Evolutionary conservation across 2,797 vertebrate species (phyloP), one percentile per base, ranked within the genome.

Genomic region (Microcaecilia unicolor): DNA sequence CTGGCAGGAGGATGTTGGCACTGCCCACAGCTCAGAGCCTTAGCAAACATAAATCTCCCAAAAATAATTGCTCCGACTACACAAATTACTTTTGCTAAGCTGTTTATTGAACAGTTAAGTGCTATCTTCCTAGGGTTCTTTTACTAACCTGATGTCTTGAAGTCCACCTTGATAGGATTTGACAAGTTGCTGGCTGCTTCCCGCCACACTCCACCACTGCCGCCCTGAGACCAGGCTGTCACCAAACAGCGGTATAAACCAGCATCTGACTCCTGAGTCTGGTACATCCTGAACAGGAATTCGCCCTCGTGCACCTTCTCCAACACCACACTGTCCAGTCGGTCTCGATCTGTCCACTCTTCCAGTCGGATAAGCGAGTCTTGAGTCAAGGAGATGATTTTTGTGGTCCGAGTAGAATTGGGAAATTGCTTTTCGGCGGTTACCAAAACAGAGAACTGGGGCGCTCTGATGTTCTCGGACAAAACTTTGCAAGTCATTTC

Each of bases 191-290:
- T 87, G 12, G 75, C 71, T 1, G 79, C 78, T 52, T 72, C 85
- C 5, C 67, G 83, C 95, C 93, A 98, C 1, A 62, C 8, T 27
- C 78, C 60, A 37, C 88, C 44, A 34, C 86, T 31, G 19, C 86
- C 47, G 18, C 90, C 74, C 0, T 76, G 79, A 0, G 84, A 91
- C 88, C 86, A 97, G 2, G 90, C 89, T 0, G 86, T 87, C 47
- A 98, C 72, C 31, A 88, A 44, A 13, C 95, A 98, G 62, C 81
- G 93, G 71, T 98, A 98, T 6, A 74, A 78, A 4, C 93, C 92
- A 0, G 85, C 74, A 7, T 98, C 92, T 0, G 86, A 86, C 41
- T 86, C 51, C 78, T 97, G 93, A 2, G 90, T 90, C 10, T 84
- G 85, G 1, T 82, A 88, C 58, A 97, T 85, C 17, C 90, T 79